Evolutionary conservation across 2,797 vertebrate species (phyloP).

Genomic region (Astyanax mexicanus): DNA sequence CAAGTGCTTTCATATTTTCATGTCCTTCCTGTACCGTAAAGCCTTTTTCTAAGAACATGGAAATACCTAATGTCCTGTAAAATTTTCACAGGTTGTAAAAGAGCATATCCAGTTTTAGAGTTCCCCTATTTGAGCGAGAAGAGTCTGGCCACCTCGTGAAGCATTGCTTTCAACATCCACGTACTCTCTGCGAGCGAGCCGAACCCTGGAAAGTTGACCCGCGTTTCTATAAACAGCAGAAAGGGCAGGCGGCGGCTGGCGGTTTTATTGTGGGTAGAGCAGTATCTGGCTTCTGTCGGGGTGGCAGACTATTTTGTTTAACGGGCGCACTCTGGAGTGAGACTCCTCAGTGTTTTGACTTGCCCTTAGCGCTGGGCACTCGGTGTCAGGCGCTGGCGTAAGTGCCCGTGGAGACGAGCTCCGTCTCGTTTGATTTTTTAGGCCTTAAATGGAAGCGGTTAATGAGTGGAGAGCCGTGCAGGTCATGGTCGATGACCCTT

Average conservation of each 20-base stretch:
- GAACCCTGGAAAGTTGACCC: slow-evolving; percentile 4
- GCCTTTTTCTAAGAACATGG: neutral
- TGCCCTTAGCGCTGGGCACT: slow-evolving; percentile 10
- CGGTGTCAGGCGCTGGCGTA: slow-evolving; percentile 12
- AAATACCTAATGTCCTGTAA: too few relatives aligned
- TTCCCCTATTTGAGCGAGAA: neutral
- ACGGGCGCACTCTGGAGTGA: slow-evolving; percentile 2
- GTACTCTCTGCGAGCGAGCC: neutral
- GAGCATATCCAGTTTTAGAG: neutral
- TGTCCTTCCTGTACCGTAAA: neutral
- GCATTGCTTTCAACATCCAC: neutral
- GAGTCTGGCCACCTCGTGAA: too few relatives aligned
- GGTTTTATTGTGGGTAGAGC: slow-evolving; percentile 20
- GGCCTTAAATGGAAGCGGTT: slow-evolving; percentile 17
- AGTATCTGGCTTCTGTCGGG: slow-evolving; percentile 46
- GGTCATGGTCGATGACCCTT: slow-evolving; percentile 13
- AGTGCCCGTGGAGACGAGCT: slow-evolving; percentile 21
- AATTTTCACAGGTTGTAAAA: neutral
- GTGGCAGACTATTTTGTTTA: slow-evolving; percentile 41
- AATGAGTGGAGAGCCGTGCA: slow-evolving; percentile 15
- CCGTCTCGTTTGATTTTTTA: slow-evolving; percentile 13
- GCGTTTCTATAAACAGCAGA: slow-evolving; percentile 17
- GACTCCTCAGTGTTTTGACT: slow-evolving; percentile 51
- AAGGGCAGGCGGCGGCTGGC: slow-evolving; percentile 19
- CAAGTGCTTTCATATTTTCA: neutral